Base-by-base conservation (phyloP, 2,888 invertebrate genomes). In the Sminthurides aquaticus region DNA sequence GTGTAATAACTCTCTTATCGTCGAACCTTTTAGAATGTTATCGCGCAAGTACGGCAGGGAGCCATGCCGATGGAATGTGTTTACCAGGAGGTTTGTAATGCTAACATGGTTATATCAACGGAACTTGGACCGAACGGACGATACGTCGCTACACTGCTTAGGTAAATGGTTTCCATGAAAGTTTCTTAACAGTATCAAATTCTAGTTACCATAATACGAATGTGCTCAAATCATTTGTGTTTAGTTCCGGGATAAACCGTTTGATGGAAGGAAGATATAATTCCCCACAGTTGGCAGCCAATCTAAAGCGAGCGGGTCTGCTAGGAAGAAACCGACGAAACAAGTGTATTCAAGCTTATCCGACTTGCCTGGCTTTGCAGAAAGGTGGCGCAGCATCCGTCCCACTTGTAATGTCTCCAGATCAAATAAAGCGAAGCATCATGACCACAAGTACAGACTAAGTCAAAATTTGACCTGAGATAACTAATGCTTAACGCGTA, bases 31-130 rank as follows among this genome's bases (percentile, higher is more conserved):
- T 49, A 73, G 73, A 67, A 68, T n/a, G 69, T 69, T 1, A 69
- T 71, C 1, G 69, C 71, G 0, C 70, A 73, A 57, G 70, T 71
- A 5, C 57, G 65, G 57, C 69, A 71, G 57, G 61, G 67, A n/a
- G 59, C 69, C 2, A 65, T 73, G 27, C 73, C 73, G 1, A 43
- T 66, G 1, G 60, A 69, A 11, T 73, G 73, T 49, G 70, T 68
- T 3, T 65, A 68, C 43, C 67, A 68, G 24, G 65, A 68, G 28
- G 67, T 73, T 1, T 73, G 73, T 52, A 22, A 52, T 8, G 69
- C 70, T 0, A 73, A 71, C 59, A 59, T 61, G 49, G 18, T 68
- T 3, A 63, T 73, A 1, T 67, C 67, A 0, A 54, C 57, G 24
- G 63, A 69, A 24, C 29, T 71, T 2, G 73, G 73, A 3, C 34